Conservation (phyloP, 2,113 vertebrate genomes). For the Sitta europaea region DNA sequence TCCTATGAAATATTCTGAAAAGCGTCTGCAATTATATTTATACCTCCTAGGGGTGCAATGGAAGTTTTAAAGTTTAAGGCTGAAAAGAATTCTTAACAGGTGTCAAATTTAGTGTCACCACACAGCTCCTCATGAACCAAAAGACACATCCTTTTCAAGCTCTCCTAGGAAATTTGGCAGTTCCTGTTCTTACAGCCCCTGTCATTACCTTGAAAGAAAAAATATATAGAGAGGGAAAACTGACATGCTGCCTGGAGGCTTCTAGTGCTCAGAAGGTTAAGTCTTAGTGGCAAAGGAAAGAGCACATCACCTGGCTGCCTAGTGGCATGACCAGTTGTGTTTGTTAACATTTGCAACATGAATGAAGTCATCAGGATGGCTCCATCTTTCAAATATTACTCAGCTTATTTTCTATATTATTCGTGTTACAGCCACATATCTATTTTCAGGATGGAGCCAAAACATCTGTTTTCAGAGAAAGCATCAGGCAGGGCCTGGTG, state of each 20-base stretch:
- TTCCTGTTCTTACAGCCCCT: background rate
- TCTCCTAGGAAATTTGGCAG: background rate
- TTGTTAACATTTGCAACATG: background rate
- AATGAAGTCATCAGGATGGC: background rate
- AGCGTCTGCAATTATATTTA: background rate
- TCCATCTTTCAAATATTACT: background rate
- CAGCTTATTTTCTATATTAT: background rate
- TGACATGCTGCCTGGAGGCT: background rate
- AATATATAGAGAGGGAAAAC: background rate
- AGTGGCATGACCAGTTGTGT: background rate
- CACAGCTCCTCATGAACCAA: background rate
- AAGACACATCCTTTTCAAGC: background rate
- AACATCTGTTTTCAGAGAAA: background rate
- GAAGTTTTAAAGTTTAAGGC: background rate
- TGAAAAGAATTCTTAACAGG: background rate
- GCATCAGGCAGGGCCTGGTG: background rate
- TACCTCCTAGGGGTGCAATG: background rate
- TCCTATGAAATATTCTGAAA: background rate
- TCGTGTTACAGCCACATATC: background rate
- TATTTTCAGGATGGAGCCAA: background rate
- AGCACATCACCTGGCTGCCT: background rate
- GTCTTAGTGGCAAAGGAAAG: background rate
- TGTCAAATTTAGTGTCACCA: background rate
- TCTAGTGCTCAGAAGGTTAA: background rate
- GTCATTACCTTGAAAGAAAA: slow-evolving; percentile 24